Evolutionary conservation across 2,888 invertebrate genomes (phyloP).

Genomic region (Sphaerophoria taeniata): DNA sequence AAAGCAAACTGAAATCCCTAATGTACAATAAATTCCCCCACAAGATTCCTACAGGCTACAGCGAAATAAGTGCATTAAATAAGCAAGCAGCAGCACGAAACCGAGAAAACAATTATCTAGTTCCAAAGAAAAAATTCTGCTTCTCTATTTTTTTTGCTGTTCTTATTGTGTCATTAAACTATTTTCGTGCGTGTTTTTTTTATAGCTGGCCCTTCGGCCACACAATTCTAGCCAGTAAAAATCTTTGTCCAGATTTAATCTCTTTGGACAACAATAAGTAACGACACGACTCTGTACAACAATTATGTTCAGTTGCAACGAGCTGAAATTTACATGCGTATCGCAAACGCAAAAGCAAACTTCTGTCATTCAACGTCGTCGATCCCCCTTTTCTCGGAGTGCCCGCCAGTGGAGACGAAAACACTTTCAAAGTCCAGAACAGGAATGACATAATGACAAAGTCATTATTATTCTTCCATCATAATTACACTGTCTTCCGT

Average conservation of each 20-base stretch:
- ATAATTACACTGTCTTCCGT: slow-evolving; percentile 44
- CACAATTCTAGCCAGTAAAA: slow-evolving; percentile 8
- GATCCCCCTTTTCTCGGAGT: neutral
- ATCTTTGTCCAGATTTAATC: slow-evolving; percentile 39
- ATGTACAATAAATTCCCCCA: neutral
- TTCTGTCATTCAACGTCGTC: slow-evolving; percentile 13
- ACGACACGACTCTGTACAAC: slow-evolving; percentile 14
- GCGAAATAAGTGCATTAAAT: neutral
- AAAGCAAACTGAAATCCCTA: too few species aligned
- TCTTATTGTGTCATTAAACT: neutral
- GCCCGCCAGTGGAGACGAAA: neutral
- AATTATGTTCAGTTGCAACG: slow-evolving; percentile 45
- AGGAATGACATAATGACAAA: slow-evolving; percentile 68
- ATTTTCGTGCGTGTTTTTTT: neutral
- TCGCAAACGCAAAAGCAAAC: slow-evolving; percentile 6
- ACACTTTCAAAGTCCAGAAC: slow-evolving; percentile 12
- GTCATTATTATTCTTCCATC: slow-evolving; percentile 57
- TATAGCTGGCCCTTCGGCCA: neutral
- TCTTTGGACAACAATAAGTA: slow-evolving; percentile 2
- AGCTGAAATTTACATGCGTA: slow-evolving; percentile 61
- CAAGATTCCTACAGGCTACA: neutral
- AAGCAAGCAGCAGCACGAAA: slow-evolving; percentile 1
- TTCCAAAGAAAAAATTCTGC: slow-evolving; percentile 25
- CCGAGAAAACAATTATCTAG: slow-evolving; percentile 28
- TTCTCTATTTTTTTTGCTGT: neutral